These are phyloP conservation scores for Mimachlamys varia DNA, from an alignment of 2,888 invertebrate genomes.

Conservation along the genomic window DNA sequence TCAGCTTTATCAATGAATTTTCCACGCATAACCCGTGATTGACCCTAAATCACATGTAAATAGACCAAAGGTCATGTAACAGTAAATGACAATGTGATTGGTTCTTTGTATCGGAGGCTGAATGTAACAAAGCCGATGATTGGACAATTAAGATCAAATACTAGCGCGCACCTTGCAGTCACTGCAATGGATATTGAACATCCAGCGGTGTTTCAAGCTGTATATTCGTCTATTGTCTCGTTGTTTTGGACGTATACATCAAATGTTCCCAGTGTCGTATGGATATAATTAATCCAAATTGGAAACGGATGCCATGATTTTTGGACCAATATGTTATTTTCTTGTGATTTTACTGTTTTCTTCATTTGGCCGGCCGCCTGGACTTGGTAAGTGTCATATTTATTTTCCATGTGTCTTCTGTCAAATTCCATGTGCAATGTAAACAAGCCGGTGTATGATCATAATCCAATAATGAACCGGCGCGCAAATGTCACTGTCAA, in stretches of 20 bases:
- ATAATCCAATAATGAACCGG: neutral
- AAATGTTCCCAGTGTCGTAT: conserved; percentile 24
- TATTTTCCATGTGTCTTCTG: conserved; percentile 20
- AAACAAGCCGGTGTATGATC: neutral
- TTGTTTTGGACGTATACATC: conserved; percentile 18
- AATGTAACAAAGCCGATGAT: conserved; percentile 31
- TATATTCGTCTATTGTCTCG: conserved; percentile 3
- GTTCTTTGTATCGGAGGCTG: conserved; percentile 29
- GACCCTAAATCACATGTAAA: conserved; percentile 12
- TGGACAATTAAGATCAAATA: conserved; percentile 36
- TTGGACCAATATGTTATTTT: conserved; percentile 36
- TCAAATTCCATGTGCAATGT: conserved; percentile 1
- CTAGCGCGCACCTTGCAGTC: conserved; percentile 36
- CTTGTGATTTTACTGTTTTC: conserved; percentile 32
- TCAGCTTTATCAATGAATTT: conserved; percentile 28
- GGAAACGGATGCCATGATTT: conserved; percentile 32
- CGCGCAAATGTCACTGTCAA: conserved; percentile 23
- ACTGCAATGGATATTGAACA: conserved; percentile 34
- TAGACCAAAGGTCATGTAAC: conserved; percentile 15
- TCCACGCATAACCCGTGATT: conserved; percentile 16
- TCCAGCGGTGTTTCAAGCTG: conserved; percentile 29
- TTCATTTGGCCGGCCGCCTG: conserved; percentile 36
- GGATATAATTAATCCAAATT: conserved; percentile 17
- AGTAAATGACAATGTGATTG: conserved; percentile 24
- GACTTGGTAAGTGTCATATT: conserved; percentile 29